Evolutionary conservation across 2,797 vertebrate species (phyloP).

Genomic region (Molossus molossus): DNA sequence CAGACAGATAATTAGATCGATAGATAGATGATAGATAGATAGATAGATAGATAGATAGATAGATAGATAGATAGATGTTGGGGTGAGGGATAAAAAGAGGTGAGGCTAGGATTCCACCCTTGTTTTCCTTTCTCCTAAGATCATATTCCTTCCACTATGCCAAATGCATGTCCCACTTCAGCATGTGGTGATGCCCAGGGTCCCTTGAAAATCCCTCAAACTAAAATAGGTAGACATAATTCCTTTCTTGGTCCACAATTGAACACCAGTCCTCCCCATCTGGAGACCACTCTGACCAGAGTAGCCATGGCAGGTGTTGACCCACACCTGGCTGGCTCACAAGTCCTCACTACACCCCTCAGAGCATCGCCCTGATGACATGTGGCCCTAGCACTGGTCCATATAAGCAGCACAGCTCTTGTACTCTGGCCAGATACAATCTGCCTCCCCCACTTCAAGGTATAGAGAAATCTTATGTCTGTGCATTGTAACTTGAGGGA

Average conservation of each 20-base stretch:
- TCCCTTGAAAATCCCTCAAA: neutral
- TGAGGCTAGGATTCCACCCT: neutral
- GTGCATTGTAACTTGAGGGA: slow-evolving; percentile 17
- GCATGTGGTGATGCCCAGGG: neutral
- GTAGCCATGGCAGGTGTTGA: neutral
- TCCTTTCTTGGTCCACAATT: neutral
- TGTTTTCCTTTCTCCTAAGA: neutral
- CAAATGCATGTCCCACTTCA: neutral
- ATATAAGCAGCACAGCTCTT: neutral
- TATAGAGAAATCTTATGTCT: neutral
- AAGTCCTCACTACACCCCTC: neutral
- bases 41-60: no score
- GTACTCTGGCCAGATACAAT: neutral
- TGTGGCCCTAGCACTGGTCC: neutral
- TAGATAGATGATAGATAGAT: no score
- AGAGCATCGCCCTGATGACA: neutral
- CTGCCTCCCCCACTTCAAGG: neutral
- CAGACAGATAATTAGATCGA: neutral
- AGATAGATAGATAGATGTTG: neutral
- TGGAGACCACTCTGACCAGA: neutral
- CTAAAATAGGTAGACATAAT: neutral
- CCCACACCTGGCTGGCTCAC: neutral
- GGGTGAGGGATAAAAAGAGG: neutral
- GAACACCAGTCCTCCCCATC: neutral
- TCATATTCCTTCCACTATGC: neutral